Conservation (phyloP, 2,797 vertebrate species). For the Cossypha polioptera region DNA sequence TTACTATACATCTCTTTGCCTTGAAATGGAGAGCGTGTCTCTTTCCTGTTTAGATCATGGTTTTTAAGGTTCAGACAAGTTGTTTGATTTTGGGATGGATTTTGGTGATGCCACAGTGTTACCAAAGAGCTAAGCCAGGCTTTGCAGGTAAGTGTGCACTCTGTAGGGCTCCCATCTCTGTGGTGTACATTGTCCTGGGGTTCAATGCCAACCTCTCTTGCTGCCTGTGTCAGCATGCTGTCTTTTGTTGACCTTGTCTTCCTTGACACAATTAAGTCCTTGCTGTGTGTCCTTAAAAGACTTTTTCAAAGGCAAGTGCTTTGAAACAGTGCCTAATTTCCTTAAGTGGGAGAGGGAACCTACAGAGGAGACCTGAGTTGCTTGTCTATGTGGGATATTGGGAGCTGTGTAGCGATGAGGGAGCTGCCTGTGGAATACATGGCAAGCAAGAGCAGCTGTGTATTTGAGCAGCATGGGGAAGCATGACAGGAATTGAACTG, state of each 20-base stretch:
- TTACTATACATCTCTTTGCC: neutral
- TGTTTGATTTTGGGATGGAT: neutral
- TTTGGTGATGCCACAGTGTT: neutral
- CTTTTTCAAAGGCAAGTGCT: neutral
- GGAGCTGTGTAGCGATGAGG: neutral
- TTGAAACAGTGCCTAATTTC: neutral
- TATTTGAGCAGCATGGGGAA: neutral
- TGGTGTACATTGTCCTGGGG: rapidly evolving
- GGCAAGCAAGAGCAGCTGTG: neutral
- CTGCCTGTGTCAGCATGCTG: neutral
- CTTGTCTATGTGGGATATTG: neutral
- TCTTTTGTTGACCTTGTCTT: neutral
- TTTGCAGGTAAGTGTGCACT: neutral
- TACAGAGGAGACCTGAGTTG: neutral
- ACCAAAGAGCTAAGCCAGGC: neutral
- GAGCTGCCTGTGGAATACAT: neutral
- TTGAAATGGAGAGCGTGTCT: neutral
- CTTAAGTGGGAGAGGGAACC: neutral
- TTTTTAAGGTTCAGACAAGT: neutral
- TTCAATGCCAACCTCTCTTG: neutral
- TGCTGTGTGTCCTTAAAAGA: neutral
- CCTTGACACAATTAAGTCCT: neutral
- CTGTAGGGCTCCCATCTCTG: neutral
- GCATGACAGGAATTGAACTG: neutral
- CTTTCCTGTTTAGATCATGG: neutral